Evolutionary conservation across 2,888 invertebrate species (phyloP).

Genomic region (Cinara cedri): DNA sequence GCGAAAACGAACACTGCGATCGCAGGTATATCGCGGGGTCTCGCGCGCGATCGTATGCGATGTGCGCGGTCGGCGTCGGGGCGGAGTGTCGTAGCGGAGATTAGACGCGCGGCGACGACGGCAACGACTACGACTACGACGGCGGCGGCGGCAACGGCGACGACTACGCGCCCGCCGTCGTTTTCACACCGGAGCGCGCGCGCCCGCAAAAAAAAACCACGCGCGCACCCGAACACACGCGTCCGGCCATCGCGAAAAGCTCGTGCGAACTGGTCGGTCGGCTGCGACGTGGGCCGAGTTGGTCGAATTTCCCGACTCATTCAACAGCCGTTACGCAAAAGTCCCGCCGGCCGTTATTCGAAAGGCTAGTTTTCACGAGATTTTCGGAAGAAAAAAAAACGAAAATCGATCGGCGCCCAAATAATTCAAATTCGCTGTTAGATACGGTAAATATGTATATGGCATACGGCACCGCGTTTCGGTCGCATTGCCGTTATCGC

Average conservation of each 20-base stretch:
- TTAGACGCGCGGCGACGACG: background rate
- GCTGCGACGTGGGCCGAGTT: background rate
- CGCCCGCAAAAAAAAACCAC: background rate
- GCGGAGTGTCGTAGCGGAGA: background rate
- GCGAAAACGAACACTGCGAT: too few relatives aligned
- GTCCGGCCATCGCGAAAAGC: constrained; percentile 32
- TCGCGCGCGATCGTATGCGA: background rate
- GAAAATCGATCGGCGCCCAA: too few relatives aligned
- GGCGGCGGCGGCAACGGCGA: background rate
- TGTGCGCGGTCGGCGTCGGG: background rate
- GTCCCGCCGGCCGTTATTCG: too few relatives aligned
- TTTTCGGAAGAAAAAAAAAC: too few relatives aligned
- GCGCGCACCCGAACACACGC: constrained; percentile 12
- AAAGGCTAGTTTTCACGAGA: too few relatives aligned
- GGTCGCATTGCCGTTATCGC: too few relatives aligned
- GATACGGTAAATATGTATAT: too few relatives aligned
- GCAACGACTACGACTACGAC: background rate
- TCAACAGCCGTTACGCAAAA: too few relatives aligned
- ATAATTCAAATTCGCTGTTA: too few relatives aligned
- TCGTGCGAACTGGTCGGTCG: constrained; percentile 32
- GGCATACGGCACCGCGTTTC: too few relatives aligned
- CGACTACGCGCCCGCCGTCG: background rate
- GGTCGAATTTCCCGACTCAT: too few relatives aligned
- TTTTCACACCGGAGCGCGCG: background rate
- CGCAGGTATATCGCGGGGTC: background rate